Base-by-base conservation (phyloP, 2,797 vertebrate species). In the Pygocentrus nattereri region DNA sequence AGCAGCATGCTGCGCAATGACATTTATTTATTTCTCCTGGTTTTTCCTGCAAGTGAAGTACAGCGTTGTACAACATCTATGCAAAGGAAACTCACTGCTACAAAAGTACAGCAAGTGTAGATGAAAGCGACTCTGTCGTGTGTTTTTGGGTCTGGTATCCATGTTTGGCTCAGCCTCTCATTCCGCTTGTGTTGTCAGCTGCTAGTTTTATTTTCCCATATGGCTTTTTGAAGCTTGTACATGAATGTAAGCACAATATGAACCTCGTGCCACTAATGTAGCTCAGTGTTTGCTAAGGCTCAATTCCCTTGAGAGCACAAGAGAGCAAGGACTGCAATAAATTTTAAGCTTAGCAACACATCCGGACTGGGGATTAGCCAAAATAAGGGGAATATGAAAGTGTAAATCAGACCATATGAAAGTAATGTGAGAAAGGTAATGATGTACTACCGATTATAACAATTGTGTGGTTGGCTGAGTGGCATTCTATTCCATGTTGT, bases 121-220 rank as follows among this genome's bases (percentile, higher is more conserved):
- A 80, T 68, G 72, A 81, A 77, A 30, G 69, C 44, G 67, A 67
- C 72, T 59, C 74, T 64, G 65, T 68, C 13, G 21, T 23, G 52
- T 38, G 65, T 47, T 61, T 27, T 62, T 21, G 19, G 31, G 8
- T 84, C 77, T 78, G 79, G 74, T 71, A 74, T 71, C 38, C 65
- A 50, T 52, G 54, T 74, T 74, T 74, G 78, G 59, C 74, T 30
- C 50, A 50, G 11, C 1, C 15, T 64, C 75, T 41, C 4, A 38
- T 34, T 30, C 64, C 52, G 44, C 76, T 77, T 31, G 70, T 64
- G 44, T 61, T 34, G 49, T 58, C 74, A 77, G 52, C 59, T 11
- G 38, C 62, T 71, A 56, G 41, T 27, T 7, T 73, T 34, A 23
- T 74, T 74, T 58, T 74, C 52, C 52, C 52, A 38, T 34, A 73